Conservation (phyloP, 2,113 vertebrate species). For the Acanthisitta chloris region DNA sequence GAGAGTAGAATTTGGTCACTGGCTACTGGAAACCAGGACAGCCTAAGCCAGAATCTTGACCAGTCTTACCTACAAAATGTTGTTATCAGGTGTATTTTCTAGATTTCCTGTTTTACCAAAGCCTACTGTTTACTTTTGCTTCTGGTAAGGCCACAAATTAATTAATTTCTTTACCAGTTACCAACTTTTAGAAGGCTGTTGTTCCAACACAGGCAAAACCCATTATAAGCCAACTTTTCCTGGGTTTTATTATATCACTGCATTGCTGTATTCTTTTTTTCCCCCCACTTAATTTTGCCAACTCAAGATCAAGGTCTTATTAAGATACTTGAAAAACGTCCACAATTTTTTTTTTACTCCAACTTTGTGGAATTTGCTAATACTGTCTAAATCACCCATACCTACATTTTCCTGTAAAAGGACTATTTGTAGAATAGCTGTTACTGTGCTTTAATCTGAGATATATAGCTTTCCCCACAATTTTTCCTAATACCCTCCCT, state of each 20-base stretch:
- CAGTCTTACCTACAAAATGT: neutral
- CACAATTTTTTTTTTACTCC: neutral
- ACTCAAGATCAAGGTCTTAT: neutral
- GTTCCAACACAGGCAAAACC: neutral
- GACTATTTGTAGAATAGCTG: neutral
- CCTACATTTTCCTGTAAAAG: neutral
- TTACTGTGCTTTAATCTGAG: neutral
- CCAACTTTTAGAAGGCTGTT: neutral
- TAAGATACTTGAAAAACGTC: neutral
- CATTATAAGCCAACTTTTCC: neutral
- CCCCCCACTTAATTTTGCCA: neutral
- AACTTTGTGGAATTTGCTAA: neutral
- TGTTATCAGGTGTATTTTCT: neutral
- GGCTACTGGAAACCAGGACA: neutral
- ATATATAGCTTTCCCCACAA: neutral
- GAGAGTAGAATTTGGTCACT: neutral
- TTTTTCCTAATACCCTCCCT: fast-evolving
- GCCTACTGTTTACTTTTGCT: neutral
- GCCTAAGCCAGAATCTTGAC: neutral
- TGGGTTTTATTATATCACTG: neutral
- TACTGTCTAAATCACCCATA: neutral
- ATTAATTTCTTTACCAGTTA: neutral
- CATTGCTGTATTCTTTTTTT: neutral
- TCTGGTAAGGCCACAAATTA: neutral
- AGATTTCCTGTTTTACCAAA: neutral